Percentiles rank a stretch among this genome's conserved stretches.
These are phyloP conservation scores for Siniperca obscura DNA, from an alignment of 2,797 vertebrate species.

Conservation along the genomic window DNA sequence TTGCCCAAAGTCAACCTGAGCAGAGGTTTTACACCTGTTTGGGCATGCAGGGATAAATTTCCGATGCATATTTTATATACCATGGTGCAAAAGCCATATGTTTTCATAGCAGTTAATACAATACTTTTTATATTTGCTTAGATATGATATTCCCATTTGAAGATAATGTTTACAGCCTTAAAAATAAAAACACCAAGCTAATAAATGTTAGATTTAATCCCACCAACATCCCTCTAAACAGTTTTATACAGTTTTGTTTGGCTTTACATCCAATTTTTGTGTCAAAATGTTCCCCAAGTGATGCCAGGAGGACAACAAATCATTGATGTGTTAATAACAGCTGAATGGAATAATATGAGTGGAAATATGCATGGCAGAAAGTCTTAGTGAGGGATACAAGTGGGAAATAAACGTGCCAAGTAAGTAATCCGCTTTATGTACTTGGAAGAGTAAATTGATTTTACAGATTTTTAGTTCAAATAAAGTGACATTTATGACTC, in stretches of 20 bases:
- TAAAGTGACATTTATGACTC: constrained; percentile 6
- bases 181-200: not conserved
- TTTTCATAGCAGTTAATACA: not conserved
- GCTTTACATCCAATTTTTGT: not conserved
- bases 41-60: not conserved
- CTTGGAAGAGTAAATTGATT: not conserved
- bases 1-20: not conserved
- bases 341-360: not conserved
- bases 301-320: constrained; percentile 20
- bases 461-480: constrained; percentile 4
- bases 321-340: constrained; percentile 26
- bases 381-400: constrained; percentile 3
- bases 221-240: not conserved
- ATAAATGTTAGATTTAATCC: not conserved
- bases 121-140: not conserved
- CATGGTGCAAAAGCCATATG: not conserved
- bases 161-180: not conserved
- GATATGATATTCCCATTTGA: not conserved
- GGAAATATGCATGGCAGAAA: not conserved
- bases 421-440: constrained; percentile 2
- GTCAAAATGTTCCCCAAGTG: not conserved
- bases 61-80: no score
- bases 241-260: not conserved
- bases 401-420: constrained; percentile 23
- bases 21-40: not conserved